Conservation (phyloP, 2,888 invertebrate genomes). For the Liodrosophila aerea region DNA sequence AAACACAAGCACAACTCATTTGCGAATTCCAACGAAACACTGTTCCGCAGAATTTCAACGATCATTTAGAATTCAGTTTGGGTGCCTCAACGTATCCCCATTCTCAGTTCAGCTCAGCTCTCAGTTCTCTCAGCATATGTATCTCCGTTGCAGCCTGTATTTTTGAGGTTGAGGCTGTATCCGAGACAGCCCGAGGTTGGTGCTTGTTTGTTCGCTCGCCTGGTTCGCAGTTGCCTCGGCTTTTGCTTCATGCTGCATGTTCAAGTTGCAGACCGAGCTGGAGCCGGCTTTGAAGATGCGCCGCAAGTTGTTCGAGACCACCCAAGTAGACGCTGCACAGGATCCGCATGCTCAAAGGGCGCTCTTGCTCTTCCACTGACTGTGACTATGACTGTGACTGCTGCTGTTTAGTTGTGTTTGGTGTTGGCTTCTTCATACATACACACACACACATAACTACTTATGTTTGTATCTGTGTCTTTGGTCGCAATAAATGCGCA, state of each 20-base stretch:
- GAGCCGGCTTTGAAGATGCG: constrained; percentile 78
- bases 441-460: neutral
- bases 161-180: too few relatives aligned
- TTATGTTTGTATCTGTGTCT: constrained; percentile 40
- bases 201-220: constrained; percentile 48
- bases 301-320: constrained; percentile 81
- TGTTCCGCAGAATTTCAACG: constrained; percentile 80
- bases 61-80: constrained; percentile 79
- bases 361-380: constrained; percentile 28
- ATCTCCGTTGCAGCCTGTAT: constrained; percentile 45
- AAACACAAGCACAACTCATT: constrained; percentile 75
- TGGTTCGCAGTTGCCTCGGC: constrained; percentile 36
- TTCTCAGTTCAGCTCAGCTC: constrained; percentile 16
- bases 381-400: neutral
- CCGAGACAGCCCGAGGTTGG: constrained; percentile 24
- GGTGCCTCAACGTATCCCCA: constrained; percentile 48
- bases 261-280: constrained; percentile 73
- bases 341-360: constrained; percentile 49
- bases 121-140: constrained; percentile 32
- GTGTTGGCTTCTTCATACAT: neutral
- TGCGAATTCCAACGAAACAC: constrained; percentile 81
- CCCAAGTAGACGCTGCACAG: constrained; percentile 76
- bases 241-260: constrained; percentile 64
- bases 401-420: too few relatives aligned
- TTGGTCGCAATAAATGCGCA: constrained; percentile 73